Conservation (phyloP, 2,888 invertebrate genomes). For the Ceraclea dissimilis region DNA sequence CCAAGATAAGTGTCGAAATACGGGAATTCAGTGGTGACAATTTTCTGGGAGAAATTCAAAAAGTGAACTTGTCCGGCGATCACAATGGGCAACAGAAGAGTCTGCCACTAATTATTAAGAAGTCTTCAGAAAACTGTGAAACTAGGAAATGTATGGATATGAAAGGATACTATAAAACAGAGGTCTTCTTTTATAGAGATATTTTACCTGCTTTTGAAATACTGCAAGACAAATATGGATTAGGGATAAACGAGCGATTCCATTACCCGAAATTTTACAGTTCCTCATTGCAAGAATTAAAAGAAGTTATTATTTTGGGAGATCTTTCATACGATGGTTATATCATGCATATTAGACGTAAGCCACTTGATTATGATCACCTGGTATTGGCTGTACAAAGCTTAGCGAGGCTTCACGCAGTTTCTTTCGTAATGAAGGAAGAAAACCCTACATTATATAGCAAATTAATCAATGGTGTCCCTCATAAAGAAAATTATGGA, state of each 20-base stretch:
- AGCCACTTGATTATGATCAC: conserved; percentile 20
- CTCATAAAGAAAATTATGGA: background rate
- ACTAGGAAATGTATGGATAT: background rate
- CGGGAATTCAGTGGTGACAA: conserved; percentile 13
- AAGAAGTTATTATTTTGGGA: conserved; percentile 25
- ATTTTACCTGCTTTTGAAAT: conserved; percentile 10
- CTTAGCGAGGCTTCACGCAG: conserved; percentile 27
- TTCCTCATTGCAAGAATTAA: background rate
- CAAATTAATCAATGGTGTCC: conserved; percentile 9
- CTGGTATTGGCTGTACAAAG: conserved; percentile 20
- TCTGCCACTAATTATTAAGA: background rate
- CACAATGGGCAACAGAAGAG: background rate
- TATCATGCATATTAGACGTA: conserved; percentile 12
- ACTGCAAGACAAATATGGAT: conserved; percentile 3
- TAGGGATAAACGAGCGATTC: conserved; percentile 1
- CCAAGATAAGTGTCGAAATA: background rate
- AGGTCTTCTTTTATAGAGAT: conserved; percentile 8
- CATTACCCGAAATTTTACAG: conserved; percentile 6
- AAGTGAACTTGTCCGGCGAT: background rate
- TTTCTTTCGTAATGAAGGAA: conserved; percentile 26
- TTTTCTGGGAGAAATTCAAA: background rate
- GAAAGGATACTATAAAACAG: conserved; percentile 2
- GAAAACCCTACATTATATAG: conserved; percentile 22
- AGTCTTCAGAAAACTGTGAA: background rate
- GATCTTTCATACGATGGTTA: conserved; percentile 25